Base-by-base conservation (phyloP, 2,797 vertebrate species). In the Oceanodroma leucorhoa region DNA sequence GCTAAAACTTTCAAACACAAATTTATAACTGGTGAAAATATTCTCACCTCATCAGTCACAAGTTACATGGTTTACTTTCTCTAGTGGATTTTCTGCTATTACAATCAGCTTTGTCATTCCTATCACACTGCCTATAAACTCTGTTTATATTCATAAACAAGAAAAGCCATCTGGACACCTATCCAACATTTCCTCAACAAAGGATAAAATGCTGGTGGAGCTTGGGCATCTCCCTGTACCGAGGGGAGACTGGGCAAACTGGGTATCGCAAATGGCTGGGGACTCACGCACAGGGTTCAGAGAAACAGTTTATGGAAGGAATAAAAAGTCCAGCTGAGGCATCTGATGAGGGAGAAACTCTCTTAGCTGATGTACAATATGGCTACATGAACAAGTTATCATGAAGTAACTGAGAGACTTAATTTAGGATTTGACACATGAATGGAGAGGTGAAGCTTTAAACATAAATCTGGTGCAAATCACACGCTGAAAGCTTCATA, bases 391-490 rank as follows among this genome's bases (percentile, higher is more conserved):
- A 51, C 46, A 62, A 97, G 90, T 64, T 87, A 51, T 66, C 62
- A 32, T 3, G 9, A 80, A 93, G 81, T 53, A 95, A 90, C 83
- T 1, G 38, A 90, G 92, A 70, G 66, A 90, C 71, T 88, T 90
- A 87, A 93, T 94, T 95, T 95, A 85, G 86, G 58, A 77, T 93
- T 89, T 95, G 92, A 92, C 93, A 96, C 90, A 38, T 73, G 90
- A 95, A 79, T 55, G 48, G 90, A 93, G 92, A 95, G 94, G 94
- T 97, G 93, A 96, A 90, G 86, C 87, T 95, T 89, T 87, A 94
- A 95, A 95, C 94, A 94, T 92, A 95, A 95, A 95, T 97, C 92
- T 97, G 95, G 96, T 96, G 90, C 90, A 95, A 95, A 96, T 96
- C 96, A 92, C 88, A 82, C 4, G 1, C 90, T 95, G 95, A 95